A percentile compares a stretch with the other conserved stretches of the same genome.
Evolutionary conservation across 2,888 invertebrate genomes (phyloP).

Genomic region (Leptopilina myrica): DNA sequence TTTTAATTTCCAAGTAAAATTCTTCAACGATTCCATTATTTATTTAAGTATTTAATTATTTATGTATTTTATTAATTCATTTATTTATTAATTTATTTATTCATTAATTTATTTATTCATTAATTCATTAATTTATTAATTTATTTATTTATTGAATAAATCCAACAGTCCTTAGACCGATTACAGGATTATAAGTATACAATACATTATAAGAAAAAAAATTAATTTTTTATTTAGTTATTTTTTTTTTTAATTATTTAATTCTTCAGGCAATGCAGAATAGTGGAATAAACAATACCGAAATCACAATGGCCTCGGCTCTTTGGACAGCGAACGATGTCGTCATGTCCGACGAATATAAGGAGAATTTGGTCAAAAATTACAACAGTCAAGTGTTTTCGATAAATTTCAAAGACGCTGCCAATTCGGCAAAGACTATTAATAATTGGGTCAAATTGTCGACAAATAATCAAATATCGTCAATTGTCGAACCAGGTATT

Average conservation of each 20-base stretch:
- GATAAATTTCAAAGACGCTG: slow-evolving; percentile 78
- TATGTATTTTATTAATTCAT: no score
- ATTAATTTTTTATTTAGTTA: no score
- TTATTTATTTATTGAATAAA: no score
- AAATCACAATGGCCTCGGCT: slow-evolving; percentile 58
- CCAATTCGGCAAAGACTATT: slow-evolving; percentile 76
- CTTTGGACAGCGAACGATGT: slow-evolving; percentile 62
- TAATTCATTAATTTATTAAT: no score
- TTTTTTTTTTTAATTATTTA: neutral
- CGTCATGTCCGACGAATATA: slow-evolving; percentile 75
- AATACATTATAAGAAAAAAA: no score
- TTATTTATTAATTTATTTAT: no score
- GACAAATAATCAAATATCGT: slow-evolving; percentile 80
- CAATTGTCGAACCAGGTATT: slow-evolving; percentile 79
- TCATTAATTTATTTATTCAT: no score
- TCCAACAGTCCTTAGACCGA: no score
- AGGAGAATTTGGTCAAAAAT: slow-evolving; percentile 73
- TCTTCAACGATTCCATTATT: no score
- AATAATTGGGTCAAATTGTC: slow-evolving; percentile 81
- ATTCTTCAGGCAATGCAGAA: slow-evolving; percentile 22
- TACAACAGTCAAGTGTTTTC: slow-evolving; percentile 78
- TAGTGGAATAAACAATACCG: slow-evolving; percentile 34
- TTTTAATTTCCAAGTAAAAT: no score
- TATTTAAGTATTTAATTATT: no score
- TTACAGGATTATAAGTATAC: no score